Conservation (phyloP, 2,888 invertebrate species). For the Epistrophe eligans region DNA sequence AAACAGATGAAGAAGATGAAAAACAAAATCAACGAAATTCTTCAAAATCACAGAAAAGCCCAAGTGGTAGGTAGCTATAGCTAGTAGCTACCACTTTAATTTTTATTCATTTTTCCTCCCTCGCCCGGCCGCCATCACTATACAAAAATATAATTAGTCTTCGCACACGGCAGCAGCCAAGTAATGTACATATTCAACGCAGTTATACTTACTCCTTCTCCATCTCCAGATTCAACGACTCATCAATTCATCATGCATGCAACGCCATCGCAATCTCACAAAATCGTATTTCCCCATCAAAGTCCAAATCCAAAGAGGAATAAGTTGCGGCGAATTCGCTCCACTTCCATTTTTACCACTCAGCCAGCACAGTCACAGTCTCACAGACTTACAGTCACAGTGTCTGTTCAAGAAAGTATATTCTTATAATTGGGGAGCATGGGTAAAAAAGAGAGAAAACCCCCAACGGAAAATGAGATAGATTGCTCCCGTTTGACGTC, state of each 20-base stretch:
- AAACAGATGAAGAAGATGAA: slow-evolving; percentile 13
- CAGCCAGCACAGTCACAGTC: background rate
- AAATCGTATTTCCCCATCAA: background rate
- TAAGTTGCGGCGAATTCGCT: slow-evolving; percentile 69
- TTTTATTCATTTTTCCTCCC: slow-evolving; percentile 45
- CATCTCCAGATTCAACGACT: background rate
- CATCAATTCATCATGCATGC: slow-evolving; percentile 23
- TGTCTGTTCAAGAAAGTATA: background rate
- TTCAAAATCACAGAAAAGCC: slow-evolving; percentile 71
- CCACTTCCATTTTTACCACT: slow-evolving; percentile 18
- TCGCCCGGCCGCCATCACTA: slow-evolving; percentile 62
- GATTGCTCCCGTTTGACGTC: background rate
- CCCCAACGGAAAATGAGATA: slow-evolving; percentile 35
- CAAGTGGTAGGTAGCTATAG: background rate
- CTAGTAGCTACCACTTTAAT: slow-evolving; percentile 58
- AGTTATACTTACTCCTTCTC: slow-evolving; percentile 10
- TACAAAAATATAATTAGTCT: slow-evolving; percentile 67
- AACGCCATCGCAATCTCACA: slow-evolving; percentile 56
- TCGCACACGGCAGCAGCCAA: slow-evolving; percentile 44
- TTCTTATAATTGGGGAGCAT: slow-evolving; percentile 42
- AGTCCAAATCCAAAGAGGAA: background rate
- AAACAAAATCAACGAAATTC: slow-evolving; percentile 34
- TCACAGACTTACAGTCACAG: background rate
- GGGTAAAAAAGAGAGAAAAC: slow-evolving; percentile 54
- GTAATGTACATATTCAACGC: slow-evolving; percentile 52